A percentile compares a stretch with the other conserved stretches of the same genome.
Evolutionary conservation across 1,140 invertebrate species (phyloP).

Genomic region (Prorops nasuta): DNA sequence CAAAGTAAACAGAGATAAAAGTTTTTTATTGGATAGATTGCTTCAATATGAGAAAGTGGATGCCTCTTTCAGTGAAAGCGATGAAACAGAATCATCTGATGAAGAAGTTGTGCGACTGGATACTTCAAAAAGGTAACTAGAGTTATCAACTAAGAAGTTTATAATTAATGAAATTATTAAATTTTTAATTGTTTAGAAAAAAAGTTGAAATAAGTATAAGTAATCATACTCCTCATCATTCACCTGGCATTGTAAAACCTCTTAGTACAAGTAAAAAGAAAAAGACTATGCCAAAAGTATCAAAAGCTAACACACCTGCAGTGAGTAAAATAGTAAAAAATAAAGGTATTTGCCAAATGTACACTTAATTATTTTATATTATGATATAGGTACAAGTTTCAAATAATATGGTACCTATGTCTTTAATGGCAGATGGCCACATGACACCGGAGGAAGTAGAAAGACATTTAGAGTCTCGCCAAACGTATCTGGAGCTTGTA

Average conservation of each 20-base stretch:
- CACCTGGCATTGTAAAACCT: constrained; percentile 47
- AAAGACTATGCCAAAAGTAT: constrained; percentile 47
- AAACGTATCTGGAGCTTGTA: constrained; percentile 76
- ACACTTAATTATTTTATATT: not conserved
- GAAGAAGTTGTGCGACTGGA: constrained; percentile 66
- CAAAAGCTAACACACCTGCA: constrained; percentile 41
- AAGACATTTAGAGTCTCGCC: constrained; percentile 82
- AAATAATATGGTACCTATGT: constrained; percentile 45
- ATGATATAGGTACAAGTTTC: constrained; percentile 40
- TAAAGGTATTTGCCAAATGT: not conserved
- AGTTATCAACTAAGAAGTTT: not conserved
- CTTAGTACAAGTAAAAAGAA: constrained; percentile 55
- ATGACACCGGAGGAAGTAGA: constrained; percentile 91
- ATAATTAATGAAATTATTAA: not conserved
- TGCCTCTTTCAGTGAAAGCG: constrained; percentile 82
- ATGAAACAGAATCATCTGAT: constrained; percentile 90
- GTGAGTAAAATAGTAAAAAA: constrained; percentile 31
- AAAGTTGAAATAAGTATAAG: constrained; percentile 48
- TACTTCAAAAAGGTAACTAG: constrained; percentile 50
- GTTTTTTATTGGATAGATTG: constrained; percentile 35
- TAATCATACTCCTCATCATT: constrained; percentile 48
- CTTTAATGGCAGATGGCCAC: constrained; percentile 70
- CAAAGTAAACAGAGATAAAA: constrained; percentile 66
- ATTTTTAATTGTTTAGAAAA: constrained; percentile 45
- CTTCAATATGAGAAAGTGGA: constrained; percentile 74